Conservation (phyloP, 1,140 invertebrate species). For the Chironomus tepperi region DNA sequence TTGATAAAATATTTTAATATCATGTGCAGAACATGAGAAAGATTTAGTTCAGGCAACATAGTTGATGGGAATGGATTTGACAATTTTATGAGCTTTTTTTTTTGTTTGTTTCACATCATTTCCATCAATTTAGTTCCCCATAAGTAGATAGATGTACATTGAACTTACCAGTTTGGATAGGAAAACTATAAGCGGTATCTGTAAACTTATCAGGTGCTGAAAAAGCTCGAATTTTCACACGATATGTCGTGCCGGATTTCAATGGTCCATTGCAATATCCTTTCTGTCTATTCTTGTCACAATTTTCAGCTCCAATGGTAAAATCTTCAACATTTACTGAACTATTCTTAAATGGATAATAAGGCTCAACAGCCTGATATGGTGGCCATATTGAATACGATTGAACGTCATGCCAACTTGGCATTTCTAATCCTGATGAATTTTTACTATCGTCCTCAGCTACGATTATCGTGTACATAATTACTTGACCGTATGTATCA, state of each 20-base stretch:
- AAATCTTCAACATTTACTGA: slow-evolving; percentile 70
- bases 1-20: not conserved
- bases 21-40: not conserved
- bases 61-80: not conserved
- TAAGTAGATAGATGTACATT: not conserved
- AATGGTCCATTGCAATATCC: slow-evolving; percentile 88
- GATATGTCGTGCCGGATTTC: slow-evolving; percentile 82
- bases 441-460: slow-evolving; percentile 80
- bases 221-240: slow-evolving; percentile 86
- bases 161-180: slow-evolving; percentile 68
- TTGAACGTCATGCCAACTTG: slow-evolving; percentile 88
- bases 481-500: slow-evolving; percentile 74
- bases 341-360: slow-evolving; percentile 76
- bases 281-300: slow-evolving; percentile 54
- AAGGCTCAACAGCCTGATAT: slow-evolving; percentile 84
- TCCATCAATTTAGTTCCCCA: too few relatives aligned
- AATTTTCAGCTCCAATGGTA: slow-evolving; percentile 72
- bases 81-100: not conserved
- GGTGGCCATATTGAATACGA: slow-evolving; percentile 80
- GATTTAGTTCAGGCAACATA: too few relatives aligned
- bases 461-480: slow-evolving; percentile 84
- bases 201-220: slow-evolving; percentile 85
- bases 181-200: slow-evolving; percentile 81
- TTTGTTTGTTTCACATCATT: too few relatives aligned
- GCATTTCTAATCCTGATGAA: slow-evolving; percentile 70